Percentiles rank a stretch among this genome's conserved stretches.
Conservation (phyloP, 2,113 vertebrate genomes). For the Amphiprion percula region DNA sequence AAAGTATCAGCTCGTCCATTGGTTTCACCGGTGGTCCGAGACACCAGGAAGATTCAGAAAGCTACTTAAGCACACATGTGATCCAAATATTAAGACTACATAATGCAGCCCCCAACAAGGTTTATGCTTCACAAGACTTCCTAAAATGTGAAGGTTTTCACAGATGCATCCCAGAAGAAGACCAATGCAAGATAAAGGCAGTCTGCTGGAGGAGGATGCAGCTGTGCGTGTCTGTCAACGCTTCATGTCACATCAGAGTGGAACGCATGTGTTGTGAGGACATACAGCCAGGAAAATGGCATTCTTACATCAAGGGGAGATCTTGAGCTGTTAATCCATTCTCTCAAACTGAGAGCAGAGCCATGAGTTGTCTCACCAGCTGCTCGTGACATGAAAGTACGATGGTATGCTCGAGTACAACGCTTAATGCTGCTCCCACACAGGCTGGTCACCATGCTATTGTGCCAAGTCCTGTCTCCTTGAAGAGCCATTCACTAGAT, state of each 20-base stretch:
- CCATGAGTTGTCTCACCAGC: neutral
- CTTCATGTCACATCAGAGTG: conserved; percentile 8
- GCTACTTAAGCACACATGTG: neutral
- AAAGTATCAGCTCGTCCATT: conserved; percentile 2
- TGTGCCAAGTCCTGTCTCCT: neutral
- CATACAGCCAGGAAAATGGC: neutral
- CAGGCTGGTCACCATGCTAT: neutral
- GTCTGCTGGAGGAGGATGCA: conserved; percentile 3
- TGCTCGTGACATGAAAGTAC: conserved; percentile 5
- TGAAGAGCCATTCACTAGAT: conserved; percentile 1
- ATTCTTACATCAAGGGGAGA: neutral
- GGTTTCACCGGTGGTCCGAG: neutral
- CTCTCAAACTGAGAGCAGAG: neutral
- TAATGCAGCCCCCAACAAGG: no score
- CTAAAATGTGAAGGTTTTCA: neutral
- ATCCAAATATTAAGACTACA: no score
- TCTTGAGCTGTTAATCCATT: conserved; percentile 3
- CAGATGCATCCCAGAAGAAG: no score
- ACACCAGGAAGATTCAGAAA: neutral
- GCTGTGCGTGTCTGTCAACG: neutral
- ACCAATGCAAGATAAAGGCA: neutral
- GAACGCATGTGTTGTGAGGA: conserved; percentile 1
- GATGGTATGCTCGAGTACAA: neutral
- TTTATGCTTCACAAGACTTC: neutral
- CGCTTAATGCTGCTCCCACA: neutral